Conservation (phyloP, 2,113 vertebrate genomes). For the Corydoras sp. region DNA sequence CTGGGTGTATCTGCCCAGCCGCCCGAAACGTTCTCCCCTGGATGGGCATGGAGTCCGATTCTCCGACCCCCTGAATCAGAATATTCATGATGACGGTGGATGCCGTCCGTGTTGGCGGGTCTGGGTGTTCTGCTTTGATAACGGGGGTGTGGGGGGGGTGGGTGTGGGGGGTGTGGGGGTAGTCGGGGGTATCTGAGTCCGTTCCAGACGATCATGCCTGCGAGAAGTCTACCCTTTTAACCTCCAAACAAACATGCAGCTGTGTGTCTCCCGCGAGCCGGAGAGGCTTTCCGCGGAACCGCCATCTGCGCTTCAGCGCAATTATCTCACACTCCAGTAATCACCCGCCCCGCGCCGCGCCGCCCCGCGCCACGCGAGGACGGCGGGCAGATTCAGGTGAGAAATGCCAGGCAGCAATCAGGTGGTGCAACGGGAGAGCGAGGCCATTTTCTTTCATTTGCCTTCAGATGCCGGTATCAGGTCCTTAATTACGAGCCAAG, state of each 20-base stretch:
- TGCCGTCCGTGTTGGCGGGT: too few relatives aligned
- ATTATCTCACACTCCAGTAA: constrained; percentile 76
- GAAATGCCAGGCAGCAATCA: constrained; percentile 77
- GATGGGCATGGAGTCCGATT: too few relatives aligned
- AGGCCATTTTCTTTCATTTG: constrained; percentile 81
- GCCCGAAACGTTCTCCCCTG: too few relatives aligned
- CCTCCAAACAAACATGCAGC: constrained; percentile 28
- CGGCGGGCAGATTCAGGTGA: constrained; percentile 76
- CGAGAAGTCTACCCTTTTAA: constrained; percentile 12
- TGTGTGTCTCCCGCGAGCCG: constrained; percentile 47
- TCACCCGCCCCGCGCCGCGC: constrained; percentile 73
- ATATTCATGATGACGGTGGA: too few relatives aligned
- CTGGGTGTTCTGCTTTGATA: too few relatives aligned
- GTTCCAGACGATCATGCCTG: constrained; percentile 11
- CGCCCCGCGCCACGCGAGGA: constrained; percentile 70
- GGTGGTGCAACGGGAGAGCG: constrained; percentile 72
- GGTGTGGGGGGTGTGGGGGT: too few relatives aligned
- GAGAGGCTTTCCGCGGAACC: constrained; percentile 67
- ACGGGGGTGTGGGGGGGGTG: too few relatives aligned
- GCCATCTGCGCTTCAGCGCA: constrained; percentile 72
- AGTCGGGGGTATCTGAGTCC: background rate
- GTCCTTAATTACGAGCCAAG: constrained; percentile 80
- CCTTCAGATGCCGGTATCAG: constrained; percentile 75
- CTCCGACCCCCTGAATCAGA: too few relatives aligned
- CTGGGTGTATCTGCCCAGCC: too few relatives aligned